A percentile compares a stretch with the other conserved stretches of the same genome.
Conservation (phyloP, 2,113 vertebrate species). For the Brachypteracias leptosomus region DNA sequence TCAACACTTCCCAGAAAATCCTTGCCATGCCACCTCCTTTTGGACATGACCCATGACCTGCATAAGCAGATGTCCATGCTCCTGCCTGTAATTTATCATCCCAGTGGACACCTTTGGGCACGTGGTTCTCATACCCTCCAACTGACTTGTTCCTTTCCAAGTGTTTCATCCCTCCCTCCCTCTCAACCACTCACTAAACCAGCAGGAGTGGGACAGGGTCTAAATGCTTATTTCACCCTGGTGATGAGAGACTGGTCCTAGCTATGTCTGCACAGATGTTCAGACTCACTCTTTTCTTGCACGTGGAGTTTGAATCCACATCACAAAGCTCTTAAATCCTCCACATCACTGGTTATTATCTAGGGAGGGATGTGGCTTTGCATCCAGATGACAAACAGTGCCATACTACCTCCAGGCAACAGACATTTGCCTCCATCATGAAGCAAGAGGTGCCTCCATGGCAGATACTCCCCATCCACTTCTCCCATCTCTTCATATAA, state of each 20-base stretch:
- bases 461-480: not conserved
- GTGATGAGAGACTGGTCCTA: not conserved
- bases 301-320: fast-evolving
- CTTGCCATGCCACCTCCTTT: not conserved
- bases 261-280: not conserved
- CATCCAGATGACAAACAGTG: not conserved
- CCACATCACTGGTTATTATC: not conserved
- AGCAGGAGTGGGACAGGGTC: not conserved
- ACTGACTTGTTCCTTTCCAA: not conserved
- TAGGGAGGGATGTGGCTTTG: not conserved
- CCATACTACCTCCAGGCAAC: not conserved
- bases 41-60: not conserved
- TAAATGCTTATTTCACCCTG: not conserved
- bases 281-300: not conserved
- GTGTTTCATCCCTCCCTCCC: fast-evolving
- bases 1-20: not conserved
- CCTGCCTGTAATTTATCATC: not conserved
- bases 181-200: not conserved
- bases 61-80: not conserved
- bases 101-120: not conserved
- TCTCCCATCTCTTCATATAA: not conserved
- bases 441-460: not conserved
- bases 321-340: not conserved
- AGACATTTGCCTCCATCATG: not conserved
- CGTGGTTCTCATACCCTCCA: not conserved